These are phyloP conservation scores for Aphelenchoides fujianensis DNA, from an alignment of 1,140 invertebrate genomes.

Conservation along the genomic window DNA sequence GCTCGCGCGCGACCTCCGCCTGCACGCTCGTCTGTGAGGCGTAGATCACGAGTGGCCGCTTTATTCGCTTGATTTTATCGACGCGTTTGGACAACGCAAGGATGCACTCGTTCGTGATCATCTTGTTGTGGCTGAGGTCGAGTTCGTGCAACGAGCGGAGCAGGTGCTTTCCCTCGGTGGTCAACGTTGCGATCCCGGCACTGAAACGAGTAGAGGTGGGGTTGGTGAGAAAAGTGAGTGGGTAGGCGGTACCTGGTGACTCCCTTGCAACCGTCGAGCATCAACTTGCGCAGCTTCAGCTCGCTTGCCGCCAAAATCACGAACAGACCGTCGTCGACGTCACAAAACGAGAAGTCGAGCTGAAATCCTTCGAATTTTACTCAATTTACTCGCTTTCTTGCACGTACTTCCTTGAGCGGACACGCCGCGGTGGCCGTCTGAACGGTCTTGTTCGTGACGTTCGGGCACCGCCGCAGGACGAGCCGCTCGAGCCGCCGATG, in stretches of 20 bases:
- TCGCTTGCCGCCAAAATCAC: not conserved
- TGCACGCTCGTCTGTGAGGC: slow-evolving; percentile 36
- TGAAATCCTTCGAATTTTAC: slow-evolving; percentile 31
- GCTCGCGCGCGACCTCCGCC: not conserved
- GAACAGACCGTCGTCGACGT: slow-evolving; percentile 28
- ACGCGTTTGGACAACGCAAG: slow-evolving; percentile 16
- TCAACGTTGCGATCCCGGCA: not conserved
- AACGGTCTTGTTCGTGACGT: slow-evolving; percentile 32
- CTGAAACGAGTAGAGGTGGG: too few relatives aligned
- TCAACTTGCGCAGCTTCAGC: slow-evolving; percentile 5
- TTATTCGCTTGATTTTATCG: slow-evolving; percentile 1
- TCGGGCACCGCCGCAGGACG: slow-evolving; percentile 21
- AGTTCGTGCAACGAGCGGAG: not conserved
- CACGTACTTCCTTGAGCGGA: slow-evolving; percentile 31
- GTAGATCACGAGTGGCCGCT: slow-evolving; percentile 27
- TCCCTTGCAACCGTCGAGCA: slow-evolving; percentile 17
- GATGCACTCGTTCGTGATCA: slow-evolving; percentile 30
- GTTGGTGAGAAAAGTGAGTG: too few relatives aligned
- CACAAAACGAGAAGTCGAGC: slow-evolving; percentile 31
- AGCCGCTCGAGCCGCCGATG: slow-evolving; percentile 22
- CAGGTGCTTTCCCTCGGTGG: not conserved
- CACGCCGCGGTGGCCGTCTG: slow-evolving; percentile 3
- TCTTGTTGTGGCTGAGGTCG: slow-evolving; percentile 35
- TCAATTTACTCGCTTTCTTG: slow-evolving; percentile 6
- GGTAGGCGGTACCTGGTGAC: slow-evolving; percentile 13